Conservation (phyloP, 2,113 vertebrate genomes). For the Apodemus speciosus region DNA sequence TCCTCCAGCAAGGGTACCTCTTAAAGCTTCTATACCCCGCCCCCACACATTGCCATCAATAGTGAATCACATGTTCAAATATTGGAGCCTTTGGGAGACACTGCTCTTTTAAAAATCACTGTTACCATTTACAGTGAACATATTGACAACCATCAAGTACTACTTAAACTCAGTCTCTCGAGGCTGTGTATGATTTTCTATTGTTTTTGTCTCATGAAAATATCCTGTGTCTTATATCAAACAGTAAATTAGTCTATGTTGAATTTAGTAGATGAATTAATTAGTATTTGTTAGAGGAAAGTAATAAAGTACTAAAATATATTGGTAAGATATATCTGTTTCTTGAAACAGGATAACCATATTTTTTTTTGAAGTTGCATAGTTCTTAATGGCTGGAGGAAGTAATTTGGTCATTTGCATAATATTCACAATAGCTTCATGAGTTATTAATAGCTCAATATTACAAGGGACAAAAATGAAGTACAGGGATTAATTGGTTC, state of each 20-base stretch:
- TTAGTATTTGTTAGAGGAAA: conserved; percentile 1
- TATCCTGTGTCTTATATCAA: neutral
- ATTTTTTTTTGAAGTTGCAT: neutral
- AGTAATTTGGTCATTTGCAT: neutral
- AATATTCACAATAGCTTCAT: neutral
- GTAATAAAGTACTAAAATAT: neutral
- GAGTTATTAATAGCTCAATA: neutral
- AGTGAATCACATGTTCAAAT: neutral
- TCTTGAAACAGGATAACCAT: neutral
- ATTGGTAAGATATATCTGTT: neutral
- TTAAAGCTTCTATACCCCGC: neutral
- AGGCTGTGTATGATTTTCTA: neutral
- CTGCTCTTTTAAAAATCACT: neutral
- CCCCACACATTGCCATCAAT: neutral
- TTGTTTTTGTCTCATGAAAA: neutral
- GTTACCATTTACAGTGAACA: neutral
- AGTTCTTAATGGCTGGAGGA: neutral
- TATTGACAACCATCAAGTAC: neutral
- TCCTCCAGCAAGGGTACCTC: neutral
- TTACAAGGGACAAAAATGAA: neutral
- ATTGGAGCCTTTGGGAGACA: neutral
- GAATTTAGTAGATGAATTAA: neutral
- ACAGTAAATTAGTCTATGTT: neutral
- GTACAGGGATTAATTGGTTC: neutral
- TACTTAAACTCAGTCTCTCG: neutral